These are phyloP conservation scores for Eristalinus aeneus DNA, from an alignment of 2,888 invertebrate genomes.

Conservation along the genomic window DNA sequence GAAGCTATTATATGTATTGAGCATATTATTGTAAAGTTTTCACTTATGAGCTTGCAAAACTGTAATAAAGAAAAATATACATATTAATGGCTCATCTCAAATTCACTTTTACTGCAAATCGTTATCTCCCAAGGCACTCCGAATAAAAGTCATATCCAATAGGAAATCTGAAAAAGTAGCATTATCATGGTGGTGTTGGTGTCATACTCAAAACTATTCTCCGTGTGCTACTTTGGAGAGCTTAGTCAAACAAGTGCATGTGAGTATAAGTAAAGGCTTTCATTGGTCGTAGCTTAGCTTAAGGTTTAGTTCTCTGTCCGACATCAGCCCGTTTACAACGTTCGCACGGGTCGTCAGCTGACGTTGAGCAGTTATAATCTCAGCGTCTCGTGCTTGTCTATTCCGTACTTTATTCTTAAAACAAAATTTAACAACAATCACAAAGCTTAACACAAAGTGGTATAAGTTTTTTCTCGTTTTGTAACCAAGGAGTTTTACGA, in stretches of 20 bases:
- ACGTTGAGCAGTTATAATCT: constrained; percentile 29
- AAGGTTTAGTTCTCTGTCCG: constrained; percentile 63
- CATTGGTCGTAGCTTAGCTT: constrained; percentile 16
- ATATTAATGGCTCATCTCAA: not conserved
- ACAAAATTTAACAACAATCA: not conserved
- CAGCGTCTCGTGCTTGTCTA: constrained; percentile 49
- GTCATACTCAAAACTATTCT: constrained; percentile 6
- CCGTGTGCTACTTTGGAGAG: not conserved
- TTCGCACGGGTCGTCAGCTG: constrained; percentile 37
- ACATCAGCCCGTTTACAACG: constrained; percentile 58
- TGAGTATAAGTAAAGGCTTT: constrained; percentile 46
- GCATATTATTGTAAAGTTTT: not conserved
- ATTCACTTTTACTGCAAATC: constrained; percentile 21
- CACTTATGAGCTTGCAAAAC: not conserved
- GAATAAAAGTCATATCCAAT: constrained; percentile 16
- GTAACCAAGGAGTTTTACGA: constrained; percentile 7
- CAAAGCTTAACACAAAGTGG: constrained; percentile 20
- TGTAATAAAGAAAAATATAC: not conserved
- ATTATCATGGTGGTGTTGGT: not conserved
- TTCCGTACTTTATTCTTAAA: constrained; percentile 7
- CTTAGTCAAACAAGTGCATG: constrained; percentile 3
- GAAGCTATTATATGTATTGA: not conserved
- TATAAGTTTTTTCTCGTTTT: not conserved
- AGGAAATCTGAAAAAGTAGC: not conserved
- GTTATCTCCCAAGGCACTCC: constrained; percentile 8